Conservation (phyloP, 2,113 vertebrate genomes). For the Heptranchias perlo region DNA sequence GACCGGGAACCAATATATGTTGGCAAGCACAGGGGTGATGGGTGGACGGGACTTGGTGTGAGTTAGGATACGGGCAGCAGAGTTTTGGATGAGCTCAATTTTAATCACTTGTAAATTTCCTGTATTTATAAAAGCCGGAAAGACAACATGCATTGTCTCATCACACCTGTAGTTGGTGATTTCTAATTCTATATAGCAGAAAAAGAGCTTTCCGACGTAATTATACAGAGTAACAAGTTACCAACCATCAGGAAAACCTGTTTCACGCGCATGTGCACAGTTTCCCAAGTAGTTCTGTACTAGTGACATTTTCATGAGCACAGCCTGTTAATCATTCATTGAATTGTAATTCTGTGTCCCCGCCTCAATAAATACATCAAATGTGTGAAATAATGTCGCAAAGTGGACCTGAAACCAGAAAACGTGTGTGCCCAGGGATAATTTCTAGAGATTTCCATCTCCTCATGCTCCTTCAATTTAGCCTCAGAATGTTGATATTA, state of each 20-base stretch:
- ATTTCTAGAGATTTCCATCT: slow-evolving; percentile 40
- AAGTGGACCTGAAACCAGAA: neutral
- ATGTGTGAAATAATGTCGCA: neutral
- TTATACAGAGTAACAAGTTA: neutral
- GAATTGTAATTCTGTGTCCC: slow-evolving; percentile 29
- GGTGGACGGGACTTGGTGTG: no score
- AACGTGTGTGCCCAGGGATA: neutral
- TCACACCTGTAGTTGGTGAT: neutral
- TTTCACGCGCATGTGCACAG: neutral
- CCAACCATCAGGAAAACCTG: neutral
- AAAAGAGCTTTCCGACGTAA: neutral
- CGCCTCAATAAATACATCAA: slow-evolving; percentile 29
- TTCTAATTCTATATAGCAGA: neutral
- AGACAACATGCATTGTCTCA: neutral
- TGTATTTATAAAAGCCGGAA: neutral
- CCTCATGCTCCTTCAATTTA: neutral
- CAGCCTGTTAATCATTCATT: slow-evolving; percentile 35
- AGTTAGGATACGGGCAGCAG: no score
- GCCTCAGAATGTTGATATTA: neutral
- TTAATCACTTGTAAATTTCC: no score
- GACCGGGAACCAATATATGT: no score
- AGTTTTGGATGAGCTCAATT: no score
- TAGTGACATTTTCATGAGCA: neutral
- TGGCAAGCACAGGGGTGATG: no score
- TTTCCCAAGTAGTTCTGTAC: neutral